Evolutionary conservation across 2,797 vertebrate genomes (phyloP).

Genomic region (Heteromormyrus szaboi): DNA sequence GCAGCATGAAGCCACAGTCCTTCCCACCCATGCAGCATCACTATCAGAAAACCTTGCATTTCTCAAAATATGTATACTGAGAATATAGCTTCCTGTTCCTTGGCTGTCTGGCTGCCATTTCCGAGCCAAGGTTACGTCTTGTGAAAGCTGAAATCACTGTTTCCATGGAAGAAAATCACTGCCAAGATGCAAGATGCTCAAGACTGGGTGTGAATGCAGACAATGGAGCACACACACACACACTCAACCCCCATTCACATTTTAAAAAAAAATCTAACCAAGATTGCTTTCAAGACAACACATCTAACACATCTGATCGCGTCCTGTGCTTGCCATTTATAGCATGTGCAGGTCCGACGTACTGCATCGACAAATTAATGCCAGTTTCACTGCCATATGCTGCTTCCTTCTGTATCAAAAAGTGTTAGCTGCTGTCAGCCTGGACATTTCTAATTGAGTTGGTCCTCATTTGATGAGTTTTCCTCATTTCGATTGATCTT

Average conservation of each 20-base stretch:
- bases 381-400: neutral
- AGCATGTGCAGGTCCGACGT: neutral
- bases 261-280: neutral
- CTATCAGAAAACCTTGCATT: neutral
- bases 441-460: neutral
- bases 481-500: neutral
- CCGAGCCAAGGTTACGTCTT: neutral
- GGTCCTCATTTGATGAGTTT: neutral
- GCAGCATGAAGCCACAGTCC: neutral
- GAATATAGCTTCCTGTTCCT: neutral
- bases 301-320: neutral
- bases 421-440: neutral
- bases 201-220: neutral
- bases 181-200: neutral
- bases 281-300: neutral
- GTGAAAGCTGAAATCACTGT: conserved; percentile 2
- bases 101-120: neutral
- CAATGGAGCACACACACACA: neutral
- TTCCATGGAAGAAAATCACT: neutral
- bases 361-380: neutral
- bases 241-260: neutral
- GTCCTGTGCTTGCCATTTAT: neutral
- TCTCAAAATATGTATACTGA: neutral
- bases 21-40: neutral
- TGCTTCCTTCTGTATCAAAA: neutral